Evolutionary conservation across 2,797 vertebrate species (phyloP), one percentile per base, ranked within the genome.

Genomic region (Poeciliopsis paucimaculata): DNA sequence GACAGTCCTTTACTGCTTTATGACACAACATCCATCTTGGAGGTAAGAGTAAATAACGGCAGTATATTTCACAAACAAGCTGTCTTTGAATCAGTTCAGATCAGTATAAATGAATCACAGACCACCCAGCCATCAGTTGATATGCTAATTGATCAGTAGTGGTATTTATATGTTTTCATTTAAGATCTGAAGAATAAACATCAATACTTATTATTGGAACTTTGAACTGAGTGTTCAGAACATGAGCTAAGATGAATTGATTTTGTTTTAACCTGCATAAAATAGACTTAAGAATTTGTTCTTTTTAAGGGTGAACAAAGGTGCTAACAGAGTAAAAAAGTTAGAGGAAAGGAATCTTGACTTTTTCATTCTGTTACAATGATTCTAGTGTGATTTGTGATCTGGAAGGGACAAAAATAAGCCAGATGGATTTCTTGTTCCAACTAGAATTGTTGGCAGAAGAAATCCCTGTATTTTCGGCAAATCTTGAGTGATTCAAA

Each of bases 401-500:
- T 34, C 31, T 34, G 60, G 31, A 34, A 16, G 60, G 34, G 10
- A 20, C 34, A 66, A 66, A 36, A 64, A 60, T 60, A 28, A 60
- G 28, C 13, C 1, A 2, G 31, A 18, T 62, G 34, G 18, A 66
- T 66, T 66, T 66, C 34, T 66, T 23, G 34, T 39, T 36, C 9
- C 15, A 39, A 66, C 18, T 39, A 66, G 20, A 8, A 9, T 20
- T 66, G 36, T 66, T 66, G 36, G 36, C 5, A 66, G 20, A 23
- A 66, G 34, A 66, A 66, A 39, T 39, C 34, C 20, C 20, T 10
- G 34, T 39, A 20, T 72, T 28, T 46, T 5, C 1, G 18, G 70
- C 15, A 72, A 46, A 72, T 72, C 70, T 72, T 72, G 70, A 20
- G n/a, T 49, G 43, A 47, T 18, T 26, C 20, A 72, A 72, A 47